These are phyloP conservation scores for Pteromalus puparum DNA, from an alignment of 1,140 invertebrate species.

Conservation along the genomic window DNA sequence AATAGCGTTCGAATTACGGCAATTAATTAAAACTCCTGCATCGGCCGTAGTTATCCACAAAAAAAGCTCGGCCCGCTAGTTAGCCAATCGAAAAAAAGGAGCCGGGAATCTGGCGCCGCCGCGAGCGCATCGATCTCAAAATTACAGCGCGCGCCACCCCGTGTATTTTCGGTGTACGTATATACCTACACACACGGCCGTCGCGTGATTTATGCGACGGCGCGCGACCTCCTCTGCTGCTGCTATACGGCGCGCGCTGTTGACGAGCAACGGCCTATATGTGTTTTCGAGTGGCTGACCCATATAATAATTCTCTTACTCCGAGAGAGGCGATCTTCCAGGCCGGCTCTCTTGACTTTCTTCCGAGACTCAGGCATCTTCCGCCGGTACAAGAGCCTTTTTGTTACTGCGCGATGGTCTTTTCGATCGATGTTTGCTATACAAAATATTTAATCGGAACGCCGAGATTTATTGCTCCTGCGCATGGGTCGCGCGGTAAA, in stretches of 20 bases:
- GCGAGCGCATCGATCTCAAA: conserved; percentile 3
- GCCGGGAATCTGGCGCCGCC: background rate
- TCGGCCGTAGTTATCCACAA: background rate
- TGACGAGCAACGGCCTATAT: conserved; percentile 37
- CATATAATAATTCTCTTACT: conserved; percentile 42
- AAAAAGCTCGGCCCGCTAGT: background rate
- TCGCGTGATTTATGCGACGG: conserved; percentile 48
- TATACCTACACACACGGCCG: background rate
- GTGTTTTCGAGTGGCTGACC: conserved; percentile 42
- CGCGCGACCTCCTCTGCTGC: background rate
- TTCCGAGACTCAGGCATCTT: background rate
- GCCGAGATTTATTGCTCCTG: background rate
- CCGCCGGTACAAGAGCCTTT: background rate
- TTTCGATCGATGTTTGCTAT: background rate
- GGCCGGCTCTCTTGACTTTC: background rate
- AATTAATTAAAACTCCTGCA: conserved; percentile 19
- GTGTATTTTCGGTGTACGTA: background rate
- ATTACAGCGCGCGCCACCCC: background rate
- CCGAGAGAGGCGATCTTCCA: background rate
- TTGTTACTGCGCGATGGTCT: background rate
- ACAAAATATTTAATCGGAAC: background rate
- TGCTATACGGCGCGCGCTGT: background rate
- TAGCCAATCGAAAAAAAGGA: conserved; percentile 20
- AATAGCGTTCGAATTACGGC: conserved; percentile 16
- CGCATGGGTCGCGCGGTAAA: background rate